Conservation (phyloP, 2,113 vertebrate species). For the Hirundichthys speculiger region DNA sequence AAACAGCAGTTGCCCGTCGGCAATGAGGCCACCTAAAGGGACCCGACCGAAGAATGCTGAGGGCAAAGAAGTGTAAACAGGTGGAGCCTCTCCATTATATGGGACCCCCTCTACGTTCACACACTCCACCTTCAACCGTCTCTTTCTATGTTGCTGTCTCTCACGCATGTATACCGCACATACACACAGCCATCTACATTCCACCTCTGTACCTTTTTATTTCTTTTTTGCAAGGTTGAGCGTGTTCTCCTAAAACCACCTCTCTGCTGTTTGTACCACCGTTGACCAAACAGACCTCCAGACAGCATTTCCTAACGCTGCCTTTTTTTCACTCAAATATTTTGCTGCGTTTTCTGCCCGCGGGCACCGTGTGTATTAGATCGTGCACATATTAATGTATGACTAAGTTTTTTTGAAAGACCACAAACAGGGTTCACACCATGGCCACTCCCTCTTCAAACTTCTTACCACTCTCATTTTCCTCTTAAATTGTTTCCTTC, state of each 20-base stretch:
- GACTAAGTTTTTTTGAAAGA: too few relatives aligned
- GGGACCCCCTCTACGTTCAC: constrained; percentile 49
- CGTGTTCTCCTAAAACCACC: constrained; percentile 15
- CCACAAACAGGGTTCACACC: too few relatives aligned
- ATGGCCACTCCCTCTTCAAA: not conserved
- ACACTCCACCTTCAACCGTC: constrained; percentile 51
- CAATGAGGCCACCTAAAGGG: constrained; percentile 84
- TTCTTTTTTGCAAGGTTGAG: not conserved
- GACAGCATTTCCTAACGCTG: constrained; percentile 30
- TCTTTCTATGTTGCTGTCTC: constrained; percentile 27
- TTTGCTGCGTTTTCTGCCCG: constrained; percentile 36
- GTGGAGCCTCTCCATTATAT: constrained; percentile 86
- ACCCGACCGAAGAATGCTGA: constrained; percentile 83
- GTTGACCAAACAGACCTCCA: constrained; percentile 47
- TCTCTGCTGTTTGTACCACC: constrained; percentile 44
- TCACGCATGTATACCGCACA: constrained; percentile 2
- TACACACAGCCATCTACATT: constrained; percentile 30
- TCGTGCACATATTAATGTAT: too few relatives aligned
- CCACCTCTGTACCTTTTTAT: constrained; percentile 28
- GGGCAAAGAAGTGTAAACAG: constrained; percentile 91
- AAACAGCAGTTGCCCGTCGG: constrained; percentile 79
- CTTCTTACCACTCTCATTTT: not conserved
- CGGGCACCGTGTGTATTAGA: not conserved
- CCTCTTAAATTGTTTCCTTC: not conserved
- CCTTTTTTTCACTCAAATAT: constrained; percentile 34